Evolutionary conservation across 2,888 invertebrate genomes (phyloP).

Genomic region (Lochmaea crataegi): DNA sequence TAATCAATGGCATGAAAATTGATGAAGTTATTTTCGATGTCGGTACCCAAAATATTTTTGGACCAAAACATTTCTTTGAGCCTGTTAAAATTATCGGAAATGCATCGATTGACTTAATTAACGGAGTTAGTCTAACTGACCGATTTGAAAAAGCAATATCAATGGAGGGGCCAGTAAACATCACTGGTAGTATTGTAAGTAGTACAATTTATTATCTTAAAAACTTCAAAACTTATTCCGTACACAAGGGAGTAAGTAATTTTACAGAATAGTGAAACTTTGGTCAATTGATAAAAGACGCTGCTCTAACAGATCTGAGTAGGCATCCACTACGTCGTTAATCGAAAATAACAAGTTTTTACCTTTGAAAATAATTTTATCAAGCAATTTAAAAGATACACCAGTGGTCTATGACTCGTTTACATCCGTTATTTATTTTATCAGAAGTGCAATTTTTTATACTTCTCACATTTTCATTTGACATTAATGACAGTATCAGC

Average conservation of each 20-base stretch:
- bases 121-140: constrained; percentile 52
- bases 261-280: not conserved
- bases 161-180: constrained; percentile 38
- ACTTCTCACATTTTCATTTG: too few species aligned
- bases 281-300: too few species aligned
- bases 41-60: constrained; percentile 53
- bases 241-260: not conserved
- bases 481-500: too few species aligned
- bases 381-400: too few species aligned
- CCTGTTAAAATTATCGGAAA: constrained; percentile 54
- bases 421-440: too few species aligned
- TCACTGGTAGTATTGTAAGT: constrained; percentile 52
- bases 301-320: too few species aligned
- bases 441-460: too few species aligned
- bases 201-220: not conserved
- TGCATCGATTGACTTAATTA: constrained; percentile 48
- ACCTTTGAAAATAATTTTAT: too few species aligned
- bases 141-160: constrained; percentile 49
- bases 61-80: constrained; percentile 55
- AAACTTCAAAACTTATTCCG: not conserved
- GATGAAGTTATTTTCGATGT: constrained; percentile 58
- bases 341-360: too few species aligned
- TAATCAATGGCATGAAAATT: constrained; percentile 56
- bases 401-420: too few species aligned
- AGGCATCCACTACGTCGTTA: too few species aligned